These are phyloP conservation scores for Ennomos quercinarius DNA, from an alignment of 2,888 invertebrate genomes.

Conservation along the genomic window DNA sequence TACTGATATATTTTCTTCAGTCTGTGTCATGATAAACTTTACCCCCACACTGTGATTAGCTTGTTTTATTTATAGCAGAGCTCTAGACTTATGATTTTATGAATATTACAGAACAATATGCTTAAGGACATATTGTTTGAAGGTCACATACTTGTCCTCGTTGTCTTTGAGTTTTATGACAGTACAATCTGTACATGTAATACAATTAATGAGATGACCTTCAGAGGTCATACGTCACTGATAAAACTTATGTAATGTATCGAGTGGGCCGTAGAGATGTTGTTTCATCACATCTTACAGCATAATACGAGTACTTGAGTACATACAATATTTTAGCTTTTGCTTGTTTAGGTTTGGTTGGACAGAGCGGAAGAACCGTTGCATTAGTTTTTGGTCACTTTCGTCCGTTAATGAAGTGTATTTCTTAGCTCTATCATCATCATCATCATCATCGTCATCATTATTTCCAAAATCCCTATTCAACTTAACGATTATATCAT, in stretches of 20 bases:
- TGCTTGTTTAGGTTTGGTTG: too few relatives aligned
- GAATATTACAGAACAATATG: neutral
- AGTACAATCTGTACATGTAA: constrained; percentile 5
- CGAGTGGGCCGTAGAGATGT: too few relatives aligned
- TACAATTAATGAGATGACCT: constrained; percentile 11
- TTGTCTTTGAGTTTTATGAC: constrained; percentile 7
- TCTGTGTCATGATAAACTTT: constrained; percentile 24
- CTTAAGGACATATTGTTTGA: neutral
- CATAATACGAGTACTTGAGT: too few relatives aligned
- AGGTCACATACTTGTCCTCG: constrained; percentile 5
- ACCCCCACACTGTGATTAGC: constrained; percentile 17
- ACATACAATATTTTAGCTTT: too few relatives aligned
- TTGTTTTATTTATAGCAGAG: neutral
- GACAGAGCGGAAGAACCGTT: too few relatives aligned
- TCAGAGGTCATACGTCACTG: constrained; percentile 4
- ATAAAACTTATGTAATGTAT: neutral
- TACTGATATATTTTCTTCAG: constrained; percentile 49
- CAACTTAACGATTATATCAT: too few relatives aligned
- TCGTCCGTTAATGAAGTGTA: too few relatives aligned
- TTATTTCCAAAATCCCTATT: too few relatives aligned
- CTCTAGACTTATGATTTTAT: constrained; percentile 17
- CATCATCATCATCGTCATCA: too few relatives aligned
- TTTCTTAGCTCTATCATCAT: too few relatives aligned
- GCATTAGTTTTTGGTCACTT: too few relatives aligned
- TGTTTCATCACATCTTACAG: too few relatives aligned